Evolutionary conservation across 1,140 invertebrate genomes (phyloP).

Genomic region (Ectropis grisescens): DNA sequence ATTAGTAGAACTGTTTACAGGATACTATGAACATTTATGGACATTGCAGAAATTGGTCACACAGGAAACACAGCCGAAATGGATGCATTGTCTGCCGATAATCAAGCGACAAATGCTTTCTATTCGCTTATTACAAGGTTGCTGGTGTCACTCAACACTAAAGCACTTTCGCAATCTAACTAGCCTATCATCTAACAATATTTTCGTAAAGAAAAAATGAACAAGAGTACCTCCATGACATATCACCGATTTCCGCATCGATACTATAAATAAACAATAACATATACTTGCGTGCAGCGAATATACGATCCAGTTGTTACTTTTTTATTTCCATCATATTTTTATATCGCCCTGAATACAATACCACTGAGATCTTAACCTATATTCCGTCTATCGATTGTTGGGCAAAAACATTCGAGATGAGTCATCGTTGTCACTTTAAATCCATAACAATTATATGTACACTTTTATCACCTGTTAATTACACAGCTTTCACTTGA

Average conservation of each 20-base stretch:
- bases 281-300: slow-evolving; percentile 31
- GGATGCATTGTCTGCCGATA: too few relatives aligned
- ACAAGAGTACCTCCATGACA: slow-evolving; percentile 48
- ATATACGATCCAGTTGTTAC: slow-evolving; percentile 25
- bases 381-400: slow-evolving; percentile 66
- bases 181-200: slow-evolving; percentile 49
- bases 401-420: slow-evolving; percentile 64
- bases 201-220: slow-evolving; percentile 57
- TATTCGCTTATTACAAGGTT: slow-evolving; percentile 57
- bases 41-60: too few relatives aligned
- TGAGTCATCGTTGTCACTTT: slow-evolving; percentile 38
- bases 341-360: slow-evolving; percentile 45
- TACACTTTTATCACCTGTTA: slow-evolving; percentile 33
- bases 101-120: slow-evolving; percentile 61
- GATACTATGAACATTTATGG: too few relatives aligned
- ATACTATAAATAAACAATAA: slow-evolving; percentile 58
- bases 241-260: slow-evolving; percentile 52
- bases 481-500: slow-evolving; percentile 43
- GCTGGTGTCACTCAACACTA: slow-evolving; percentile 48
- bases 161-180: slow-evolving; percentile 53
- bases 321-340: slow-evolving; percentile 31
- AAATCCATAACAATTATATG: slow-evolving; percentile 21
- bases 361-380: slow-evolving; percentile 62
- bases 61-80: too few relatives aligned
- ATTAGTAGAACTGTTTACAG: too few relatives aligned